phyloP scores from a whole-genome alignment of 2,888 invertebrate species.

The Hemaris fuciformis region DNA sequence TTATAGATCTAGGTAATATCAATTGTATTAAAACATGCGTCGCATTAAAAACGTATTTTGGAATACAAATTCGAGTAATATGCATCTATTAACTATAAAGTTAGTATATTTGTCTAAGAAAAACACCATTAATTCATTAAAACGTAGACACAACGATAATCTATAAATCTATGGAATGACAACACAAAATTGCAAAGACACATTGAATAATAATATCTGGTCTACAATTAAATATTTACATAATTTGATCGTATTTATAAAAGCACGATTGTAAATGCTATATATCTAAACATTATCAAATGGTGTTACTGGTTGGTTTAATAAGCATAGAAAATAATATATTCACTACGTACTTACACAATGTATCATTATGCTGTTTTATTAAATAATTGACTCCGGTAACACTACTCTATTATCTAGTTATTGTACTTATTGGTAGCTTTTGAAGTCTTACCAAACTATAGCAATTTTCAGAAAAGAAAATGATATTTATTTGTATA shows the following conservation, averaged over 20 bases:
- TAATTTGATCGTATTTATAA: slow-evolving; percentile 29
- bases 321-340: slow-evolving; percentile 30
- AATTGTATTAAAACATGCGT: not conserved
- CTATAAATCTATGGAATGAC: not conserved
- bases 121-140: not conserved
- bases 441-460: slow-evolving; percentile 38
- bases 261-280: slow-evolving; percentile 11
- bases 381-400: slow-evolving; percentile 70
- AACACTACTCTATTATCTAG: slow-evolving; percentile 59
- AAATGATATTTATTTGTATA: not conserved
- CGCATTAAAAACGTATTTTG: not conserved
- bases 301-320: slow-evolving; percentile 15
- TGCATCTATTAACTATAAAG: not conserved
- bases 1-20: not conserved
- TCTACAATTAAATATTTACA: slow-evolving; percentile 24
- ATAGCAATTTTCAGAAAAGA: not conserved
- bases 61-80: not conserved
- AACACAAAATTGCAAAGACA: not conserved
- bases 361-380: slow-evolving; percentile 39
- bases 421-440: slow-evolving; percentile 74
- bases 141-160: not conserved
- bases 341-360: slow-evolving; percentile 23
- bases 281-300: slow-evolving; percentile 15
- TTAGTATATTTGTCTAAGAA: not conserved
- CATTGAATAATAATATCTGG: not conserved